Evolutionary conservation across 2,113 vertebrate species (phyloP).

Genomic region (Phyllopteryx taeniolatus): DNA sequence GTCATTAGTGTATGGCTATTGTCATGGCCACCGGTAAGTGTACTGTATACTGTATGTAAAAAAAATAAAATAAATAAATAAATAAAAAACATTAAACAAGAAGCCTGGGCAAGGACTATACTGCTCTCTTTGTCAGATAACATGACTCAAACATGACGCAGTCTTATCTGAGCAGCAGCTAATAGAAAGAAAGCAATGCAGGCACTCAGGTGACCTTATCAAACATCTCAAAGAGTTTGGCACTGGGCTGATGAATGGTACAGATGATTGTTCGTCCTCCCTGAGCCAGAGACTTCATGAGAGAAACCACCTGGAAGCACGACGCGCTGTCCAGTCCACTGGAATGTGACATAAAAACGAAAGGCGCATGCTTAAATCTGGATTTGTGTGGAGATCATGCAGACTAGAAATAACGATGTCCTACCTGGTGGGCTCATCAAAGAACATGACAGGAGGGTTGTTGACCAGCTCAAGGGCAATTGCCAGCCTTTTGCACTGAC

Average conservation of each 20-base stretch:
- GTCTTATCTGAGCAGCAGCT: slow-evolving; percentile 12
- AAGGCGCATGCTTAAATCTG: neutral
- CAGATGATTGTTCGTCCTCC: slow-evolving; percentile 97
- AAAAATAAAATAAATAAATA: neutral
- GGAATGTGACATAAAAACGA: slow-evolving; percentile 12
- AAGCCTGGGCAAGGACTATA: slow-evolving; percentile 5
- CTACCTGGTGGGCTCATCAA: slow-evolving; percentile 97
- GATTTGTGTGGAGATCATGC: neutral
- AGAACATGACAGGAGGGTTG: slow-evolving; percentile 98
- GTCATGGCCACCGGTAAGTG: neutral
- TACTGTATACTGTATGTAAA: no score
- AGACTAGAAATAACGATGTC: neutral
- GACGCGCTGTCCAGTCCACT: slow-evolving; percentile 95
- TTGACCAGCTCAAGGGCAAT: slow-evolving; percentile 97
- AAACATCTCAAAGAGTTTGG: slow-evolving; percentile 99
- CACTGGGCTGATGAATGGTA: slow-evolving; percentile 98
- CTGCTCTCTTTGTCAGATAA: slow-evolving; percentile 16
- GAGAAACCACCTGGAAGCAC: slow-evolving; percentile 96
- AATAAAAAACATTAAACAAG: neutral
- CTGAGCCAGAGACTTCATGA: slow-evolving; percentile 92
- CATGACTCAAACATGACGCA: slow-evolving; percentile 28
- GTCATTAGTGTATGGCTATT: neutral
- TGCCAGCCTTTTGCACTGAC: slow-evolving; percentile 93
- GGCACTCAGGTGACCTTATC: slow-evolving; percentile 83
- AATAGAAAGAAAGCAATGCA: slow-evolving; percentile 26